These are phyloP conservation scores for Panzeria rudis DNA, from an alignment of 2,888 invertebrate species.

Conservation along the genomic window DNA sequence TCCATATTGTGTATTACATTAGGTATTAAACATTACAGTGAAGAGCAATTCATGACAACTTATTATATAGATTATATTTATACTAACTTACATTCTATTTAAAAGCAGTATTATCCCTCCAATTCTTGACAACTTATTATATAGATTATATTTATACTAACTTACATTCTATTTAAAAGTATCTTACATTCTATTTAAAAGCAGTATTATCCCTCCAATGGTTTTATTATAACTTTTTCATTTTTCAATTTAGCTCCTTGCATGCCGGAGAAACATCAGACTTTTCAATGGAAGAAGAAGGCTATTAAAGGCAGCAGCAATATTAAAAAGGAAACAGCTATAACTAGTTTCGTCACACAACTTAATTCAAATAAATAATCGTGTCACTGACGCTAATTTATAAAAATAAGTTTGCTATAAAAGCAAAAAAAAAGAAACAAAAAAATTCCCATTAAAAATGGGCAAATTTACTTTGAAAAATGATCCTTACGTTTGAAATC, in stretches of 20 bases:
- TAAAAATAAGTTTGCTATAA: conserved; percentile 30
- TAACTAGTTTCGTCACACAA: conserved; percentile 23
- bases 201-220: too few species aligned
- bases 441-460: conserved; percentile 4
- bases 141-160: too few species aligned
- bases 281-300: conserved; percentile 94
- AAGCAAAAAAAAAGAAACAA: conserved; percentile 28
- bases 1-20: too few species aligned
- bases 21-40: too few species aligned
- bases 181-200: too few species aligned
- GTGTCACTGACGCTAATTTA: conserved; percentile 23
- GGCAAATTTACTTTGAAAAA: conserved; percentile 25
- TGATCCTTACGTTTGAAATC: conserved; percentile 73
- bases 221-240: too few species aligned
- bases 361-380: background rate
- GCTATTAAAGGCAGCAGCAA: conserved; percentile 81
- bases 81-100: too few species aligned
- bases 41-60: too few species aligned
- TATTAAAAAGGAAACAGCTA: conserved; percentile 4
- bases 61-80: too few species aligned
- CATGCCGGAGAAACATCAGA: conserved; percentile 92
- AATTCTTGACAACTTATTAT: too few species aligned
- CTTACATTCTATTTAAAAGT: too few species aligned
- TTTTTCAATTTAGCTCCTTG: conserved; percentile 87
- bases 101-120: too few species aligned